phyloP scores from a whole-genome alignment of 2,888 invertebrate species.

The Ophioninae sp. region DNA sequence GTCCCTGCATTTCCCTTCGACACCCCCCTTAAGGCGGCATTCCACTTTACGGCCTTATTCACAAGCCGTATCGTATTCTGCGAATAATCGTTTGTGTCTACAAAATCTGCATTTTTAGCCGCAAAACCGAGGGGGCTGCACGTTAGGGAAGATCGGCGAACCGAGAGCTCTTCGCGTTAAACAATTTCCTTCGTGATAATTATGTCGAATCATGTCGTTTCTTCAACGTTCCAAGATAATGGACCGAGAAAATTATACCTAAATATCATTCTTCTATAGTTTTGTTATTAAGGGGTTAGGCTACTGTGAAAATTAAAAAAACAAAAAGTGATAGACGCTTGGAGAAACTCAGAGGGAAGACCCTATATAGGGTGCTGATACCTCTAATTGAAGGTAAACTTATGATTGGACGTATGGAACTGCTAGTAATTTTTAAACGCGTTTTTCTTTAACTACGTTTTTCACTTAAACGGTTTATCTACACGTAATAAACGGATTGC shows the following conservation, averaged over 20 bases:
- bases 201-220: background rate
- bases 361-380: no score
- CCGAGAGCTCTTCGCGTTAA: background rate
- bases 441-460: no score
- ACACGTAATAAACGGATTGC: no score
- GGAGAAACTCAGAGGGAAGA: no score
- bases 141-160: background rate
- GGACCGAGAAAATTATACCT: background rate
- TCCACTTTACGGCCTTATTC: constrained; percentile 27
- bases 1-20: constrained; percentile 4
- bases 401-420: no score
- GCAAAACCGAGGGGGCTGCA: background rate
- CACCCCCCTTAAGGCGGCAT: constrained; percentile 9
- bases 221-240: background rate
- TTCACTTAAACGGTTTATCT: no score
- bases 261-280: background rate
- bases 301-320: no score
- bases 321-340: no score
- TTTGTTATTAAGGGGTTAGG: background rate
- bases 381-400: no score
- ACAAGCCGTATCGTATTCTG: constrained; percentile 22
- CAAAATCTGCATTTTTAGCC: constrained; percentile 62
- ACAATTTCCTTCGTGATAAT: background rate
- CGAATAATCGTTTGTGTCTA: constrained; percentile 61
- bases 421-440: no score